Evolutionary conservation across 2,113 vertebrate species (phyloP).

Genomic region (Myiopsitta monachus): DNA sequence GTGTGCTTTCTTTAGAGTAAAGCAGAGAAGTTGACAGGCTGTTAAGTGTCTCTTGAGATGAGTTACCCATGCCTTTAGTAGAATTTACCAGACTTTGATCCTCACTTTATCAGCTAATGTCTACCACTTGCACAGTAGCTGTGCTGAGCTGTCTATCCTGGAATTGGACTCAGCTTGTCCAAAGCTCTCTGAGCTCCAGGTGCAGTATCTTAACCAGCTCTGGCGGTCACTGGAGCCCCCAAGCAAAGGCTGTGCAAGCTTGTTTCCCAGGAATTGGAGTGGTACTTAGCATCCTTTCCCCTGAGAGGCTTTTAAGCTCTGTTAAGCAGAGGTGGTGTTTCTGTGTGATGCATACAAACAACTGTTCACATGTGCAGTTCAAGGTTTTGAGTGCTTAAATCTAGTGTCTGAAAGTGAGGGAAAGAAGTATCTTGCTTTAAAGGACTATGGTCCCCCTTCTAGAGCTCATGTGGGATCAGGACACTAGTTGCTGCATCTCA

Average conservation of each 20-base stretch:
- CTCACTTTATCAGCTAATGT: neutral
- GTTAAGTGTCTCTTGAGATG: neutral
- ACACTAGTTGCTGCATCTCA: neutral
- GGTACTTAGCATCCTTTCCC: neutral
- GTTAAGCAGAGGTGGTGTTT: neutral
- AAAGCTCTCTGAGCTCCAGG: neutral
- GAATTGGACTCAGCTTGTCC: neutral
- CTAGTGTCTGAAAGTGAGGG: neutral
- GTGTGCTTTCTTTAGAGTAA: neutral
- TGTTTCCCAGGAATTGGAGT: neutral
- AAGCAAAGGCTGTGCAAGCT: neutral
- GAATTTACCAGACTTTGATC: neutral
- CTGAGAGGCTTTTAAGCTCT: neutral
- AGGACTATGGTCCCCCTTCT: neutral
- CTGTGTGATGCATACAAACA: neutral
- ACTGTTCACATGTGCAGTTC: neutral
- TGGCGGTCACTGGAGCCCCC: neutral
- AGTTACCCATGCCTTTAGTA: neutral
- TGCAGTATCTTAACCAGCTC: neutral
- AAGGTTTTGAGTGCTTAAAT: neutral
- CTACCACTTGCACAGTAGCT: neutral
- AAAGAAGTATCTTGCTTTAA: neutral
- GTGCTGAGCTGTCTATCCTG: neutral
- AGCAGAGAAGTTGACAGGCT: neutral
- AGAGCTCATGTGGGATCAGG: neutral